phyloP scores from a whole-genome alignment of 1,140 invertebrate species.

The Berghia stephanieae region DNA sequence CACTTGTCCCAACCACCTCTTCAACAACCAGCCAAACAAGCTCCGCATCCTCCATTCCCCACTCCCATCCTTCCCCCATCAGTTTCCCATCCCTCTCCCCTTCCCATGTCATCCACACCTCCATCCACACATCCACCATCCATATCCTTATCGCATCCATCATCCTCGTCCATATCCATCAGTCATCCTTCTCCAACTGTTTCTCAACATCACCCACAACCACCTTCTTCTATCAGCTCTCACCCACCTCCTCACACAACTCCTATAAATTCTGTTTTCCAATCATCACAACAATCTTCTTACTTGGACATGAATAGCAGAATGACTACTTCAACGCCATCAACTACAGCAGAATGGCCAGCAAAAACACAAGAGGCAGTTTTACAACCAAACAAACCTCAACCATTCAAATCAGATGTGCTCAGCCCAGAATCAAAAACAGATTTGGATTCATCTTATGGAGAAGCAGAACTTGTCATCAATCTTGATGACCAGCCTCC shows the following conservation, averaged over 20 bases:
- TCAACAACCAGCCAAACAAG: too few relatives aligned
- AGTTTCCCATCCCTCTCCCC: neutral
- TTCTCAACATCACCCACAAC: too few relatives aligned
- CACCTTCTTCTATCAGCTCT: neutral
- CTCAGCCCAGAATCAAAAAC: conserved; percentile 34
- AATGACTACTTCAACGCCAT: too few relatives aligned
- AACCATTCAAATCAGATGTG: conserved; percentile 23
- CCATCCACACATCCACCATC: neutral
- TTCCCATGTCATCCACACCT: neutral
- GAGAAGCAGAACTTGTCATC: conserved; percentile 37
- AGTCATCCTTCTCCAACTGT: too few relatives aligned
- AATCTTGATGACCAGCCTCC: conserved; percentile 36
- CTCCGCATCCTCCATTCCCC: too few relatives aligned
- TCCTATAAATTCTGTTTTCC: too few relatives aligned
- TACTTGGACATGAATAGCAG: too few relatives aligned
- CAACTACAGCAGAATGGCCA: too few relatives aligned
- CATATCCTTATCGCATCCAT: neutral
- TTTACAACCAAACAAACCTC: neutral
- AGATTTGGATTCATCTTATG: conserved; percentile 38
- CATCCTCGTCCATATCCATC: neutral
- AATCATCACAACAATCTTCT: too few relatives aligned
- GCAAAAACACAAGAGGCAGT: neutral
- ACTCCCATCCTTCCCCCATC: neutral
- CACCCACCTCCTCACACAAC: neutral
- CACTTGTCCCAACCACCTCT: too few relatives aligned